These are phyloP conservation scores for Thymallus thymallus DNA, from an alignment of 2,113 vertebrate genomes.

Conservation along the genomic window DNA sequence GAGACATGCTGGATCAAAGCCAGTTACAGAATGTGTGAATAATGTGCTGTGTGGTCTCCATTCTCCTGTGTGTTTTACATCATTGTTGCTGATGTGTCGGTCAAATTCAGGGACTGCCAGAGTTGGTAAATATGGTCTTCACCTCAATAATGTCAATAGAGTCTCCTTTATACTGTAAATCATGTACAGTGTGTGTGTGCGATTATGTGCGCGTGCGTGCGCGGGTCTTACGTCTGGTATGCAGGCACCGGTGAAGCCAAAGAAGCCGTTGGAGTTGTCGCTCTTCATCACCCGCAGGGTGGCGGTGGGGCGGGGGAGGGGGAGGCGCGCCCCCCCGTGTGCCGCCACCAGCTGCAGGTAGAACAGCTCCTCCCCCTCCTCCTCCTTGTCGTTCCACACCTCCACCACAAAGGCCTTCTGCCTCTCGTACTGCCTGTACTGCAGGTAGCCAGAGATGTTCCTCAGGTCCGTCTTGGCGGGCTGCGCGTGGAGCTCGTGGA, in stretches of 20 bases:
- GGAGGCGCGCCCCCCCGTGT: constrained; percentile 84
- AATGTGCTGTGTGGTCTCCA: no score
- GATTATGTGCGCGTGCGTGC: no score
- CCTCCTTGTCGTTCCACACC: constrained; percentile 84
- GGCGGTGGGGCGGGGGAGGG: constrained; percentile 81
- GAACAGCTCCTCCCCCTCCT: constrained; percentile 92
- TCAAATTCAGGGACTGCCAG: no score
- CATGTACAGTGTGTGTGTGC: no score
- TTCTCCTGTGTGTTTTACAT: background rate
- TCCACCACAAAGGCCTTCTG: constrained; percentile 91
- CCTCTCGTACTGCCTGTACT: constrained; percentile 84
- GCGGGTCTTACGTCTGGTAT: constrained; percentile 86
- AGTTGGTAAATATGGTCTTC: no score
- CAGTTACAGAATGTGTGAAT: constrained; percentile 9
- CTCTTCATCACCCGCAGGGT: constrained; percentile 88
- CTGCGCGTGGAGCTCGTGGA: constrained; percentile 85
- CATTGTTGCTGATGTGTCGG: no score
- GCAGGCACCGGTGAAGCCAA: constrained; percentile 93
- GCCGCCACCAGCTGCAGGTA: constrained; percentile 85
- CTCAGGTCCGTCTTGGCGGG: constrained; percentile 87
- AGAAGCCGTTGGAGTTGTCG: constrained; percentile 94
- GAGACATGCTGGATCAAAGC: background rate
- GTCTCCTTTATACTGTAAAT: no score
- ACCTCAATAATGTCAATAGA: no score
- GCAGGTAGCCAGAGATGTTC: constrained; percentile 90